Evolutionary conservation across 2,113 vertebrate species (phyloP), one percentile per base, ranked within the genome.

Genomic region (Orycteropus afer): DNA sequence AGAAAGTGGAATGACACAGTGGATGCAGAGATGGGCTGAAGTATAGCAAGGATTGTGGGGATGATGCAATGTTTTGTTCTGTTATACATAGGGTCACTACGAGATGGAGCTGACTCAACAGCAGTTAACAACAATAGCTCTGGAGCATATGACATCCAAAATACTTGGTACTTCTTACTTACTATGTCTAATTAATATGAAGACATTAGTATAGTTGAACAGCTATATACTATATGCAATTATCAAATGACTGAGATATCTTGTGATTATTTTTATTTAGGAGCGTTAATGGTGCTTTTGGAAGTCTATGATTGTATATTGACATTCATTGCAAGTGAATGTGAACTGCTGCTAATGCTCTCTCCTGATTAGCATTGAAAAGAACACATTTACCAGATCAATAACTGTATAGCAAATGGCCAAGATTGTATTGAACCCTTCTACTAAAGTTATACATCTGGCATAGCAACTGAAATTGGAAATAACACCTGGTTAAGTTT

Each of bases 371-470:
- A 95, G 6, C 69, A 79, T 29, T n/a, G 42, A 34, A 78, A 80
- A 69, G 47, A 34, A 15, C 55, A 89, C 47, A 45, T 92, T 91
- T 82, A 2, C 15, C 22, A 69, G 49, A 83, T 97, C 91, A 40
- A 92, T 92, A 94, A 88, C 53, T 74, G 5, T 49, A 55, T 93
- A 90, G 92, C 93, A 88, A 49, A 57, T 94, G 61, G 3, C 55
- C 47, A 76, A 82, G 89, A 1, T 7, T 78, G 5, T 51, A 96
- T 74, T 79, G 82, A 83, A 94, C 67, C 74, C 0, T 61, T 92
- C 81, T 49, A 85, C 63, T 78, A 65, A 86, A 95, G 37, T 88
- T 78, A 82, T 37, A 92, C 40, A 92, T 85, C 42, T 96, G 94
- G 67, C 15, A 88, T 5, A 89, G 61, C 67, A 92, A 78, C 34